Percentiles rank a stretch among this genome's conserved stretches.
Conservation (phyloP, 2,797 vertebrate genomes). For the Acanthornis magna region DNA sequence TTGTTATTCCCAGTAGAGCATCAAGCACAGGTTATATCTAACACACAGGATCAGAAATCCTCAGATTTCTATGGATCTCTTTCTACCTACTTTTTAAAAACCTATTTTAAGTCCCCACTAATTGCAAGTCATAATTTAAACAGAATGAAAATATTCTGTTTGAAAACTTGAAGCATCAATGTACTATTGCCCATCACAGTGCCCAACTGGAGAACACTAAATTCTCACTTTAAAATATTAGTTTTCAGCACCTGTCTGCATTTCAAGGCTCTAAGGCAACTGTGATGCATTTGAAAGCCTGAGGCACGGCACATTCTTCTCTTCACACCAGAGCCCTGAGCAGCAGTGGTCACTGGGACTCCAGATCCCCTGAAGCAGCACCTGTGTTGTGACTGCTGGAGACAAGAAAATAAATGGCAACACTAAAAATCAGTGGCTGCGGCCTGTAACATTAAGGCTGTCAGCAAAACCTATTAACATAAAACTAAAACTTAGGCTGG, state of each 20-base stretch:
- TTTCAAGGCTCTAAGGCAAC: neutral
- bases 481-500: neutral
- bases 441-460: neutral
- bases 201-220: neutral
- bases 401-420: neutral
- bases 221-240: neutral
- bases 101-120: neutral
- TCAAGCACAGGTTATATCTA: neutral
- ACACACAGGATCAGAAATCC: neutral
- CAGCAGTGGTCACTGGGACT: neutral
- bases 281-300: neutral
- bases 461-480: neutral
- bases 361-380: neutral
- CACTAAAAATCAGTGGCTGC: neutral
- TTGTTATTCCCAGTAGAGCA: neutral
- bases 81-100: neutral
- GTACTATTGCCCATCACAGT: neutral
- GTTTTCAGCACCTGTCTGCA: neutral
- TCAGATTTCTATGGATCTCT: neutral
- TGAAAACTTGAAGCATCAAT: neutral
- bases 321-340: neutral
- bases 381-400: neutral
- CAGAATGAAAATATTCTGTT: neutral
- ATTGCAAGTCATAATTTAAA: neutral
- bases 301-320: neutral